A percentile compares a stretch with the other conserved stretches of the same genome.
These are phyloP conservation scores for Campoplex capitator DNA, from an alignment of 2,888 invertebrate genomes.

Conservation along the genomic window DNA sequence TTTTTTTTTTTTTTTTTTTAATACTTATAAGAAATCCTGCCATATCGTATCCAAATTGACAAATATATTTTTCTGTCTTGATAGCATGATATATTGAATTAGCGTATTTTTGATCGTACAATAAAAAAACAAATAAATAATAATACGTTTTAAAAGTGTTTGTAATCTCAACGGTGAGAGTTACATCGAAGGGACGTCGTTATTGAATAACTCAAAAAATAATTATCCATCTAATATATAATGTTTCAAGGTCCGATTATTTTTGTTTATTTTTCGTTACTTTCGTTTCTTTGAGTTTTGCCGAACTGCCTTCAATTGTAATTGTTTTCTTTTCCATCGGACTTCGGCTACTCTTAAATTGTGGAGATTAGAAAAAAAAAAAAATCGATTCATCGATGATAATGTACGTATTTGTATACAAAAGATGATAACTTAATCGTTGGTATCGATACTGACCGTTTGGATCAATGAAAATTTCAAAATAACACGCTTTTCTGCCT, in stretches of 20 bases:
- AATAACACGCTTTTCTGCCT: background rate
- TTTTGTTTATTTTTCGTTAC: background rate
- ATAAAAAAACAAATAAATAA: background rate
- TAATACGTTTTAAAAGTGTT: background rate
- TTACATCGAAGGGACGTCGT: background rate
- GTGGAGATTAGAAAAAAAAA: slow-evolving; percentile 57
- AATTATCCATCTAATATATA: background rate
- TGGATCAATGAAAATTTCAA: background rate
- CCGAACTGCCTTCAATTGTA: background rate
- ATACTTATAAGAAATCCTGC: slow-evolving; percentile 1
- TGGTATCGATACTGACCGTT: background rate
- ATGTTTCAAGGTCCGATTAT: background rate
- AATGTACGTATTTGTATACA: slow-evolving; percentile 78
- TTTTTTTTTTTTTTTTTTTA: background rate
- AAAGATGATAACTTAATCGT: slow-evolving; percentile 42
- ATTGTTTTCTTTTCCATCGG: background rate
- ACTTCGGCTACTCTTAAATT: background rate
- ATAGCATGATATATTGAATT: background rate
- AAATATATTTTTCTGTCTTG: background rate
- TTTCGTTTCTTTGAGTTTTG: background rate
- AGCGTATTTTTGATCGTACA: slow-evolving; percentile 10
- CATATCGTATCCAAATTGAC: slow-evolving; percentile 4
- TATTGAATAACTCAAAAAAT: background rate
- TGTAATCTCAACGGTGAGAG: background rate
- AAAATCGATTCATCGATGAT: slow-evolving; percentile 62